These are phyloP conservation scores for Zaprionus tsacasi DNA, from an alignment of 1,140 invertebrate species.

Conservation along the genomic window DNA sequence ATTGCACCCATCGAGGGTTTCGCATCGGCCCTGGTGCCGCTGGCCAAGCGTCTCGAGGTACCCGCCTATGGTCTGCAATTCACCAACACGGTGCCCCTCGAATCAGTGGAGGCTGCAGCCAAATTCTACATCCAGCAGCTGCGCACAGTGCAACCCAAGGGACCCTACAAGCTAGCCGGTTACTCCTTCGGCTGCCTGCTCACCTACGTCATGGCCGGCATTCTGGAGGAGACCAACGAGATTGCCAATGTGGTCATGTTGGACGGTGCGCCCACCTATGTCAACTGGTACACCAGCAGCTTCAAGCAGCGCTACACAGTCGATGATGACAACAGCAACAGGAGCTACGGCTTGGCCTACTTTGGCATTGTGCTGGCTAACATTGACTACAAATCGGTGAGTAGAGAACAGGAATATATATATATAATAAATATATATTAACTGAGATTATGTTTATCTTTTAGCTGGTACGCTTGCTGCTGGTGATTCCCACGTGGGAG, in stretches of 20 bases:
- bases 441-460: constrained; percentile 9
- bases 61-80: constrained; percentile 97
- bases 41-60: constrained; percentile 89
- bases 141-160: constrained; percentile 90
- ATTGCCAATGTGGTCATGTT: constrained; percentile 90
- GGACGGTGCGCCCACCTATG: constrained; percentile 96
- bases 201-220: constrained; percentile 96
- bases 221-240: constrained; percentile 90
- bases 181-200: constrained; percentile 97
- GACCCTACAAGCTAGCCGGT: constrained; percentile 94
- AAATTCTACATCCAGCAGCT: constrained; percentile 92
- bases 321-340: constrained; percentile 85
- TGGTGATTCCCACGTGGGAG: constrained; percentile 83
- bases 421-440: background rate
- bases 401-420: constrained; percentile 10
- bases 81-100: constrained; percentile 89
- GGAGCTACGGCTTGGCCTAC: constrained; percentile 90
- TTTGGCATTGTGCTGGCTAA: constrained; percentile 93
- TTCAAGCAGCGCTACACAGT: constrained; percentile 86
- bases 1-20: constrained; percentile 97
- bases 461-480: constrained; percentile 83
- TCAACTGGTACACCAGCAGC: constrained; percentile 90
- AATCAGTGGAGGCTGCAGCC: constrained; percentile 90
- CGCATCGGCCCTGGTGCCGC: constrained; percentile 87
- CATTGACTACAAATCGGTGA: constrained; percentile 86